phyloP scores from a whole-genome alignment of 2,888 invertebrate species.

The Philaethria dido region DNA sequence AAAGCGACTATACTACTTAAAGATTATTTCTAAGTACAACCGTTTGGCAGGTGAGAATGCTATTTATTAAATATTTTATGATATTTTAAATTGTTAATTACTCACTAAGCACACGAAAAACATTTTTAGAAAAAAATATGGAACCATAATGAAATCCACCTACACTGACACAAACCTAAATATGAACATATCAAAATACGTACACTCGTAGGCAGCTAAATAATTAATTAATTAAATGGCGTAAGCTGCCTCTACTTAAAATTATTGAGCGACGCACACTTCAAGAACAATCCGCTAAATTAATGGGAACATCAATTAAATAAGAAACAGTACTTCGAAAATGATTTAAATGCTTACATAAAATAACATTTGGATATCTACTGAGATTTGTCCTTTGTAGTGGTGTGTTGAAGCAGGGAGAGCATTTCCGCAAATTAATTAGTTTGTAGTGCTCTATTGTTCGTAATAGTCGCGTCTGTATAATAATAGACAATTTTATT shows the following conservation, averaged over 20 bases:
- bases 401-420: background rate
- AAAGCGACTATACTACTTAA: no score
- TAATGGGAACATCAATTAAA: conserved; percentile 30
- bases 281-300: conserved; percentile 28
- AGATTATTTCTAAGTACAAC: no score
- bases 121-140: no score
- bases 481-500: background rate
- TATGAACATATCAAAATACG: conserved; percentile 1
- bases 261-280: conserved; percentile 23
- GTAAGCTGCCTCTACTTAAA: conserved; percentile 20
- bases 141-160: no score
- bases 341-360: conserved; percentile 22
- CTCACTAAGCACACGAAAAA: no score
- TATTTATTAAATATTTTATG: no score
- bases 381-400: conserved; percentile 15
- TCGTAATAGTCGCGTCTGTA: background rate
- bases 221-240: conserved; percentile 26
- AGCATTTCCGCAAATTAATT: conserved; percentile 1
- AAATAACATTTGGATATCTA: conserved; percentile 13
- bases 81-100: no score
- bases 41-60: no score
- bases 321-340: conserved; percentile 22
- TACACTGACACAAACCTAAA: background rate
- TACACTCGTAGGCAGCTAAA: background rate
- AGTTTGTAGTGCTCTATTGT: conserved; percentile 3